A percentile compares a stretch with the other conserved stretches of the same genome.
Evolutionary conservation across 2,888 invertebrate genomes (phyloP).

Genomic region (Campopleginae sp.): DNA sequence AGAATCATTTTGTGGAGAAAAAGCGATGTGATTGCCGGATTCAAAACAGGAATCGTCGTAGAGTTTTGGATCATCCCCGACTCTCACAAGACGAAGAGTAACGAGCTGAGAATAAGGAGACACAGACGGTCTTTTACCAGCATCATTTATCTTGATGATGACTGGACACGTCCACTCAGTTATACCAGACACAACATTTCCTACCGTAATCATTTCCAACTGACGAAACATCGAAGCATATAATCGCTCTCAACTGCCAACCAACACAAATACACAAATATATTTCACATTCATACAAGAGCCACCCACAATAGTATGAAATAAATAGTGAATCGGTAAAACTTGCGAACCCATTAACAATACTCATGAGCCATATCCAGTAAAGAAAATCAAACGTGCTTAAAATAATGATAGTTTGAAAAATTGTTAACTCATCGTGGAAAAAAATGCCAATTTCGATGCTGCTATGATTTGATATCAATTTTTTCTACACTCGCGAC

Average conservation of each 20-base stretch:
- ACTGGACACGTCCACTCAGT: constrained; percentile 42
- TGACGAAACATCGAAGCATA: constrained; percentile 56
- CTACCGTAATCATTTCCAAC: constrained; percentile 49
- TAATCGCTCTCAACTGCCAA: constrained; percentile 35
- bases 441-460: not conserved
- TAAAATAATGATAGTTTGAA: not conserved
- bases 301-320: constrained; percentile 4
- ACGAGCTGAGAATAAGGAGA: constrained; percentile 9
- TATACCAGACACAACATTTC: constrained; percentile 45
- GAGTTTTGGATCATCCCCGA: constrained; percentile 8
- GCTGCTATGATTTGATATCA: not conserved
- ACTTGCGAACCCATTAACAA: not conserved
- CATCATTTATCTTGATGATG: constrained; percentile 54
- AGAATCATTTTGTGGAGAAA: constrained; percentile 26
- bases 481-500: not conserved
- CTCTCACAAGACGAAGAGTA: constrained; percentile 10
- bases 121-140: constrained; percentile 1
- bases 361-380: not conserved
- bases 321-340: constrained; percentile 8
- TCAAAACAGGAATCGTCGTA: constrained; percentile 2
- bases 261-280: constrained; percentile 10
- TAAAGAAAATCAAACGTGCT: not conserved
- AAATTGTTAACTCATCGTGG: not conserved
- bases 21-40: constrained; percentile 42
- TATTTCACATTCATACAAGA: not conserved